Evolutionary conservation across 2,113 vertebrate genomes (phyloP), one percentile per base, ranked within the genome.

Genomic region (Struthio camelus): DNA sequence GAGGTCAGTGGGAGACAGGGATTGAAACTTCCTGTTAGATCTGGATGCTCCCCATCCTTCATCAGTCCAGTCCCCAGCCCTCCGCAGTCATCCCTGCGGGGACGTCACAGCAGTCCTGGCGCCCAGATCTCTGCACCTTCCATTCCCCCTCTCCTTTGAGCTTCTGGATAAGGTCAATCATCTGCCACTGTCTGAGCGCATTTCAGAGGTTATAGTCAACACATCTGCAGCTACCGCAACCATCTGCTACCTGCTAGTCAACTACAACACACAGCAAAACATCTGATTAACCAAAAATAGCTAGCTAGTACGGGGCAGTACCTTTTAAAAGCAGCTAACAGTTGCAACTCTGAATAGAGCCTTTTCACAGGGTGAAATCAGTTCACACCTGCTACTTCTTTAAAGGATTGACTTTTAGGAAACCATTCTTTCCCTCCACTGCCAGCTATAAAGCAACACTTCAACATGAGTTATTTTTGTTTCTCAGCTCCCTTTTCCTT

Each of bases 81-180:
- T 32, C 40, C 22, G 10, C 53, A 69, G 56, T 14, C 59, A 61
- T 1, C 50, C 36, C 36, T 59, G 40, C 69, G 62, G 6, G 44
- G 61, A 40, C 0, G 0, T 2, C 70, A 17, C 70, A 40, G 19
- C 34, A 50, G 46, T n/a, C 32, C 30, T n/a, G 44, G 1, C 38
- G 38, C 5, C 66, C 4, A 0, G 11, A 32, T 25, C 30, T 46
- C n/a, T 3, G 3, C 1, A 1, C 3, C 10, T 34, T 46, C 65
- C 32, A 15, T 1, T 56, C 6, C 24, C 34, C 12, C 38, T 50
- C 48, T 34, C 34, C 59, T 30, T 48, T 44, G 59, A 62, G 0
- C 6, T 71, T 32, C 34, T 3, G 2, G 24, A 65, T 38, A 36
- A 46, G 9, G 28, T 13, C 20, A 38, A 27, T 13, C 28, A 38